Base-by-base conservation (phyloP, 1,140 invertebrate genomes). In the Solenopsis invicta region DNA sequence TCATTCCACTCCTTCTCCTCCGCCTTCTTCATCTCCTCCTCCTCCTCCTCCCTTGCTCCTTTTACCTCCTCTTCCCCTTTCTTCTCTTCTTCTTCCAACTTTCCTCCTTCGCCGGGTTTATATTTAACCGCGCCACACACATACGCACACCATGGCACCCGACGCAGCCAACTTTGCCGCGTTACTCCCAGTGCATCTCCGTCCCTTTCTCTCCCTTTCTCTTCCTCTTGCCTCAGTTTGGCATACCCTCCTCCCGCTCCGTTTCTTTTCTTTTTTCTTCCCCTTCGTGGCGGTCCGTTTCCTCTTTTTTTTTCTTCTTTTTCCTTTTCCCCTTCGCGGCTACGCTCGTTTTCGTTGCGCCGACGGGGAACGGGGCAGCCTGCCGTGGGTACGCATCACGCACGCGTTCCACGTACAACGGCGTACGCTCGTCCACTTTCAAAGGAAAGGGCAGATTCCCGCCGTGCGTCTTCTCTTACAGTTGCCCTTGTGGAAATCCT, bases 71-170 rank as follows among this genome's bases (percentile, higher is more conserved):
- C 37, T 74, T 5, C 5, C 6, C 6, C 41, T 50, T 52, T 50
- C n/a, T 34, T 54, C 48, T 82, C 64, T n/a, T 52, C 64, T n/a
- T 37, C 34, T 37, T 56, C 84, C 77, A 84, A 75, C 76, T 41
- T 41, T 8, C 86, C 80, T 89, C 88, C 48, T 85, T 72, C 59
- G 67, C 75, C 82, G 87, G 88, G 91, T 90, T 92, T 92, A 92
- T 92, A 91, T 91, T 92, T 92, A 92, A 91, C 91, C 89, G 59
- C 77, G 87, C 87, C 91, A 89, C 89, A 90, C 90, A 92, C 90
- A 41, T 8, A 41, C 90, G 87, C 89, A 90, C 90, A 92, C 90
- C 89, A 91, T 84, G 88, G 74, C 84, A 91, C 74, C 62, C 80
- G 69, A 62, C 77, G 75, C 88, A 90, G 88, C 81, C 82, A 85